Percentiles rank a stretch among this genome's conserved stretches.
These are phyloP conservation scores for Dermolepida albohirtum DNA, from an alignment of 2,888 invertebrate species.

Conservation along the genomic window DNA sequence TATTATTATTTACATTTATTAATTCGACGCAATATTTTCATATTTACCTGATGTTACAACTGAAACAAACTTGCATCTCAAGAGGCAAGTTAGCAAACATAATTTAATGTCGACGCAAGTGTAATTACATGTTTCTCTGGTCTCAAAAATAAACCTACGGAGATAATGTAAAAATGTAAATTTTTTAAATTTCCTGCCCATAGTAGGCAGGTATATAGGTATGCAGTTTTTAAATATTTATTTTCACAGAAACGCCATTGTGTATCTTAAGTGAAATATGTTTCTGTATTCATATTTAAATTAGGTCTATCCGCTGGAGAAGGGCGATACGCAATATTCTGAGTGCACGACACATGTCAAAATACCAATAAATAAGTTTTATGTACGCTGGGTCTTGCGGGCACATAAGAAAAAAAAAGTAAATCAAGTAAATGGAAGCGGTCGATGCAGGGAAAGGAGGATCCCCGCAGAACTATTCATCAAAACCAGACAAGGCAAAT, in stretches of 20 bases:
- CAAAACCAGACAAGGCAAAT: conserved; percentile 53
- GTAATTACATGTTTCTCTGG: conserved; percentile 8
- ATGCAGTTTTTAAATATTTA: conserved; percentile 25
- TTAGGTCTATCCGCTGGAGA: conserved; percentile 17
- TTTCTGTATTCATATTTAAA: conserved; percentile 36
- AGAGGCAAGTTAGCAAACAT: background rate
- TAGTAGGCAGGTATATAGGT: conserved; percentile 12
- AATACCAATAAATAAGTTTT: conserved; percentile 39
- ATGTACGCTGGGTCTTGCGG: conserved; percentile 14
- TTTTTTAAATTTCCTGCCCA: conserved; percentile 22
- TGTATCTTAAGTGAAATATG: conserved; percentile 13
- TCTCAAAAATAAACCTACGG: background rate
- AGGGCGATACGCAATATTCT: conserved; percentile 25
- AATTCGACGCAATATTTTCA: too few relatives aligned
- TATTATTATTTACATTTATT: too few relatives aligned
- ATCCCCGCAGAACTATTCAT: conserved; percentile 51
- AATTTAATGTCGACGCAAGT: conserved; percentile 13
- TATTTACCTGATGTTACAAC: too few relatives aligned
- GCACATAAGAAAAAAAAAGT: conserved; percentile 45
- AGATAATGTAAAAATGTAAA: conserved; percentile 26
- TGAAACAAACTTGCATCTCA: too few relatives aligned
- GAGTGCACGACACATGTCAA: conserved; percentile 36
- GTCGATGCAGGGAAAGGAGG: conserved; percentile 41
- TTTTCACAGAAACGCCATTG: conserved; percentile 13
- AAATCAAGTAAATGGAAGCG: conserved; percentile 54